phyloP scores from a whole-genome alignment of 1,140 invertebrate species.

The Neotoxoptera formosana region DNA sequence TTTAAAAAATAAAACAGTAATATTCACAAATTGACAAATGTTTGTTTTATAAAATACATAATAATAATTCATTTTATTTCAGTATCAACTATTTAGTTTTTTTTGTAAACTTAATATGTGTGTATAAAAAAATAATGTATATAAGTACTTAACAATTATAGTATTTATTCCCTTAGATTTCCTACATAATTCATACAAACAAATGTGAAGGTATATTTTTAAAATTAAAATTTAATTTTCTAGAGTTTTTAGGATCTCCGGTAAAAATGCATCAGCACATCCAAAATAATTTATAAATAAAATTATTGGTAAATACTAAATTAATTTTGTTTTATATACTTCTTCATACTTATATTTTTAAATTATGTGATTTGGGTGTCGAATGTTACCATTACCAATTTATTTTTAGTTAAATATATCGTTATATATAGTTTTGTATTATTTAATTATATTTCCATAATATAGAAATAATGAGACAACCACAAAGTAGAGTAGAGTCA shows the following conservation, averaged over 20 bases:
- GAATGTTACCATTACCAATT: not conserved
- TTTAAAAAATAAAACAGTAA: no score
- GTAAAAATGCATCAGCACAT: not conserved
- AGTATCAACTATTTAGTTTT: not conserved
- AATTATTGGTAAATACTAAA: not conserved
- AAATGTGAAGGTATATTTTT: not conserved
- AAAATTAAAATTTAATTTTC: not conserved
- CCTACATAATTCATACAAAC: not conserved
- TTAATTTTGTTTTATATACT: not conserved
- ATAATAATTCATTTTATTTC: not conserved
- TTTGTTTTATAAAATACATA: not conserved
- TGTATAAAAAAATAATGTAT: not conserved
- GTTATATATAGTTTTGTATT: no score
- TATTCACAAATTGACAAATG: no score
- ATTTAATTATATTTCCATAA: no score
- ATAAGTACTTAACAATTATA: not conserved
- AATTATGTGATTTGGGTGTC: not conserved
- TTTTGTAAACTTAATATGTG: not conserved
- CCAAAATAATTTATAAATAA: no score
- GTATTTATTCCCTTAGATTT: not conserved
- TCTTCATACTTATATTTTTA: not conserved
- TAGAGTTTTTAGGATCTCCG: not conserved
- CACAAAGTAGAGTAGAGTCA: not conserved
- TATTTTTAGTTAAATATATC: not conserved
- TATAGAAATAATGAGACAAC: not conserved